Evolutionary conservation across 2,888 invertebrate species (phyloP).

Genomic region (Tuta absoluta): DNA sequence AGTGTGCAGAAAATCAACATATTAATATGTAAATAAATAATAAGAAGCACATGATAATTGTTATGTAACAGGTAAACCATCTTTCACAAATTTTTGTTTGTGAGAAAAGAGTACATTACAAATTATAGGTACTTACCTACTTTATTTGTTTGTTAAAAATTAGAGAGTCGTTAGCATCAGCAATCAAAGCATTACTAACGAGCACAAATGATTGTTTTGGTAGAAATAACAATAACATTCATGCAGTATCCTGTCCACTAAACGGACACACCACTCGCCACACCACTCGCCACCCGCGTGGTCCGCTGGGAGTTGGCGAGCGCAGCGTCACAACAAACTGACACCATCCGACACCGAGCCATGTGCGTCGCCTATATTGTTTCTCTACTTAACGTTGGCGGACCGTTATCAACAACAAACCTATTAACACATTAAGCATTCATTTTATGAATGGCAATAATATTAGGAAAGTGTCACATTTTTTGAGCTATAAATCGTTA

Average conservation of each 20-base stretch:
- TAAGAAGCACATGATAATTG: too few species aligned
- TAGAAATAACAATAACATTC: neutral
- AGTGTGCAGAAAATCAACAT: too few species aligned
- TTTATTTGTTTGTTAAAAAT: neutral
- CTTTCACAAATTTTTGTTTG: neutral
- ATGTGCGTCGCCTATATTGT: neutral
- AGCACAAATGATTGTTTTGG: constrained; percentile 5
- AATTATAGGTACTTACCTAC: neutral
- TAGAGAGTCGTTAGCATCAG: neutral
- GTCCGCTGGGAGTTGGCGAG: neutral
- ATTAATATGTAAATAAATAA: too few species aligned
- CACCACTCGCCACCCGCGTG: neutral
- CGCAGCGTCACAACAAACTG: neutral
- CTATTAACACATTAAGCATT: constrained; percentile 20
- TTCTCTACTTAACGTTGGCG: constrained; percentile 12
- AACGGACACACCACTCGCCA: neutral
- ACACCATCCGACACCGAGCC: constrained; percentile 4
- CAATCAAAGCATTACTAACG: neutral
- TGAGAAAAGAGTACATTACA: neutral
- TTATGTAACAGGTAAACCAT: too few species aligned
- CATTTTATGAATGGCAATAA: neutral
- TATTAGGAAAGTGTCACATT: constrained; percentile 5
- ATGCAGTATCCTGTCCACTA: neutral
- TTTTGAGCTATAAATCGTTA: constrained; percentile 18
- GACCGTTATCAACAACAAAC: constrained; percentile 18